Conservation (phyloP, 2,113 vertebrate genomes). For the Phoenicopterus ruber region DNA sequence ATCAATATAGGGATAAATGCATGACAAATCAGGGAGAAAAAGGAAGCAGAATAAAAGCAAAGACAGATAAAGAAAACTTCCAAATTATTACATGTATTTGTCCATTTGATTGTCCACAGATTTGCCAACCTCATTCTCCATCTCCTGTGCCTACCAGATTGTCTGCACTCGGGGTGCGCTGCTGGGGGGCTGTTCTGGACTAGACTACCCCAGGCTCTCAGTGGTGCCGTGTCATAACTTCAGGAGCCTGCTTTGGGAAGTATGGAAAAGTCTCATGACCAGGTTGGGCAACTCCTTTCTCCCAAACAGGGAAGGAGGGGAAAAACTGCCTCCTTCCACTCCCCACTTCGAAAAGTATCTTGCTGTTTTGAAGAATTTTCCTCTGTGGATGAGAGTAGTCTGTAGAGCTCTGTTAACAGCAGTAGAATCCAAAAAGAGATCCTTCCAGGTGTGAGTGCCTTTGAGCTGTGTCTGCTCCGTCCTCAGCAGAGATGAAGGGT, state of each 20-base stretch:
- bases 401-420: not conserved
- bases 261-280: slow-evolving; percentile 43
- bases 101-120: slow-evolving; percentile 74
- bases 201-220: not conserved
- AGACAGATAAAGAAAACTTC: slow-evolving; percentile 1
- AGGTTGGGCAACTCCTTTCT: slow-evolving; percentile 48
- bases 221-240: not conserved
- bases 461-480: not conserved
- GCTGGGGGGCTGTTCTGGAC: not conserved
- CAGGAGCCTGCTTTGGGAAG: slow-evolving; percentile 16
- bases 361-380: not conserved
- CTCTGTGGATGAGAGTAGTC: not conserved
- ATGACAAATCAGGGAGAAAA: not conserved
- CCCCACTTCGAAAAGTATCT: accelerated
- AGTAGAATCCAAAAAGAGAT: not conserved
- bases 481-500: not conserved
- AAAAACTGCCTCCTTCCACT: not conserved
- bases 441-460: not conserved
- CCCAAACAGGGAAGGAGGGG: not conserved
- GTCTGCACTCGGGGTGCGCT: not conserved
- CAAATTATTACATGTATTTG: slow-evolving; percentile 72
- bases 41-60: not conserved
- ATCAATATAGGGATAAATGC: not conserved
- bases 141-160: not conserved
- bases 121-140: slow-evolving; percentile 71